These are phyloP conservation scores for Leptogaster cylindrica DNA, from an alignment of 2,888 invertebrate genomes.

Conservation along the genomic window DNA sequence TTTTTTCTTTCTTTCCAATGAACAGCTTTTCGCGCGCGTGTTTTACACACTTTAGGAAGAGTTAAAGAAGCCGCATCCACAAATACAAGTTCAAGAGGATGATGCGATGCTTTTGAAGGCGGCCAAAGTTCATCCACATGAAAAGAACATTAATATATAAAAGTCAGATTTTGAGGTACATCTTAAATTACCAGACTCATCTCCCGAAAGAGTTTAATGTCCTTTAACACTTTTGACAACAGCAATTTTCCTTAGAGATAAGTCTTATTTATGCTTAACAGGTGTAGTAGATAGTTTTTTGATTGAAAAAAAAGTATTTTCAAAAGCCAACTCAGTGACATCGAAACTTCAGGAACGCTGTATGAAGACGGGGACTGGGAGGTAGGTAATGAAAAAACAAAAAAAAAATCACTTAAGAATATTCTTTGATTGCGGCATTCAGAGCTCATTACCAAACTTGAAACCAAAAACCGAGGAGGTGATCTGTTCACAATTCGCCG, in stretches of 20 bases:
- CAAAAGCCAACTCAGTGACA: background rate
- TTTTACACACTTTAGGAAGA: slow-evolving; percentile 20
- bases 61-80: slow-evolving; percentile 12
- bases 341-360: background rate
- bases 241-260: background rate
- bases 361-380: too few species aligned
- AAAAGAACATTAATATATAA: background rate
- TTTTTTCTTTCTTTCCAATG: slow-evolving; percentile 4
- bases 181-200: background rate
- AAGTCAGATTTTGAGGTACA: too few species aligned
- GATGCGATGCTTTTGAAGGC: background rate
- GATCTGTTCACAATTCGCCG: background rate
- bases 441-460: background rate
- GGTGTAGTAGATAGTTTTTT: slow-evolving; percentile 1
- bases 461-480: background rate
- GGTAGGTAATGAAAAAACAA: too few species aligned
- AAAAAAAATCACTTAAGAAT: too few species aligned
- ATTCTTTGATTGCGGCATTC: too few species aligned
- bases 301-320: background rate
- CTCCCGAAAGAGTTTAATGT: background rate
- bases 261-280: slow-evolving; percentile 1
- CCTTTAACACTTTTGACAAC: background rate
- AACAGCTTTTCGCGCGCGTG: slow-evolving; percentile 29
- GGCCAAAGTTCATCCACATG: slow-evolving; percentile 7
- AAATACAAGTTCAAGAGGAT: background rate